A percentile compares a stretch with the other conserved stretches of the same genome.
Conservation (phyloP, 2,888 invertebrate species). For the Drosophila conformis region DNA sequence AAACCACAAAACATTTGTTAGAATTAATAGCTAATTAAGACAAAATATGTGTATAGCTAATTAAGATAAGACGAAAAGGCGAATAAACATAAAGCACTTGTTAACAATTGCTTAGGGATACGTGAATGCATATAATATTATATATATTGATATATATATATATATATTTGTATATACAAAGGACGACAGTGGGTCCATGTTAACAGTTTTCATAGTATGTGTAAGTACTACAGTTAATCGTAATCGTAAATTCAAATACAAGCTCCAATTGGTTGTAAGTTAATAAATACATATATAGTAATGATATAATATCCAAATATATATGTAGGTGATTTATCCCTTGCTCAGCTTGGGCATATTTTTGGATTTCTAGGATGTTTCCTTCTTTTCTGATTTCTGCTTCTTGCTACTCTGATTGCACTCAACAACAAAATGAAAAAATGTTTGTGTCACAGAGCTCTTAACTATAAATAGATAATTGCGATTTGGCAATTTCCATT, state of each 20-base stretch:
- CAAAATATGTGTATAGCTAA: slow-evolving; percentile 53
- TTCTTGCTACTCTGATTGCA: slow-evolving; percentile 36
- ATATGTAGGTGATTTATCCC: slow-evolving; percentile 34
- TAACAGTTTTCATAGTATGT: slow-evolving; percentile 54
- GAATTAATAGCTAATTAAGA: slow-evolving; percentile 56
- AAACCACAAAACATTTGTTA: slow-evolving; percentile 35
- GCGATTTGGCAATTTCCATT: not conserved
- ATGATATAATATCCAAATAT: slow-evolving; percentile 43
- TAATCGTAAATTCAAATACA: slow-evolving; percentile 74
- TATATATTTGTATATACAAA: slow-evolving; percentile 62
- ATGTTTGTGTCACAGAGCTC: slow-evolving; percentile 31
- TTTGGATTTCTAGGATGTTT: slow-evolving; percentile 29
- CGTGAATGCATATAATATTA: slow-evolving; percentile 31
- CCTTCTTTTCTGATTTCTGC: slow-evolving; percentile 11
- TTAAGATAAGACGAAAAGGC: slow-evolving; percentile 62
- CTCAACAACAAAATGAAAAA: slow-evolving; percentile 34
- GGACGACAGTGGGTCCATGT: slow-evolving; percentile 55
- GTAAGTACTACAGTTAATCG: slow-evolving; percentile 49
- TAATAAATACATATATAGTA: slow-evolving; percentile 34
- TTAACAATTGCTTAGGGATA: slow-evolving; percentile 75
- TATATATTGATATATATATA: slow-evolving; percentile 23
- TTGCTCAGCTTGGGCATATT: slow-evolving; percentile 57
- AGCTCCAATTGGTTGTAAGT: slow-evolving; percentile 67
- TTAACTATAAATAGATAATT: slow-evolving; percentile 18
- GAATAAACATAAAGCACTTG: slow-evolving; percentile 72